phyloP scores from a whole-genome alignment of 2,113 vertebrate species.

The Pan paniscus region DNA sequence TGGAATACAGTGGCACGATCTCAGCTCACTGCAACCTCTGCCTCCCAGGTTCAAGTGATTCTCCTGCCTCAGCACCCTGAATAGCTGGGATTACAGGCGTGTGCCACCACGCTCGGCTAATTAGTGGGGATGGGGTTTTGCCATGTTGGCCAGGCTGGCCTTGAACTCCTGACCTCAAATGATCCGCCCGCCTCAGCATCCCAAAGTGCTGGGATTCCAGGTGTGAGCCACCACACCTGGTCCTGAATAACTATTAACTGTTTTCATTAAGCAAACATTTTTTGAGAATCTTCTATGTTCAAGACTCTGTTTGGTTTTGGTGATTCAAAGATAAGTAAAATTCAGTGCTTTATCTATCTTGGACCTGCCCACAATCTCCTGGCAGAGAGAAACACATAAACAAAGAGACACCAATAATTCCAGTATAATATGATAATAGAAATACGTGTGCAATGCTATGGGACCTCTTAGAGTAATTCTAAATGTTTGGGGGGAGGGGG shows the following conservation, averaged over 20 bases:
- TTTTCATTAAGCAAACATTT: neutral
- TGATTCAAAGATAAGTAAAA: neutral
- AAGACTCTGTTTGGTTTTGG: neutral
- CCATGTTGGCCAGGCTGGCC: too few relatives aligned
- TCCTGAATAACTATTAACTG: neutral
- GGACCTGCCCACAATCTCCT: neutral
- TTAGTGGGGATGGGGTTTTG: accelerated
- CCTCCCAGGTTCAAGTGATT: too few relatives aligned
- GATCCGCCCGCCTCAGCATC: too few relatives aligned
- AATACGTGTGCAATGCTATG: neutral
- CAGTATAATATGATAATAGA: neutral
- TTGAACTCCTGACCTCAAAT: too few relatives aligned
- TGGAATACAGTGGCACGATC: too few relatives aligned
- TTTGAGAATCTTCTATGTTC: neutral
- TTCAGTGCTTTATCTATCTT: neutral
- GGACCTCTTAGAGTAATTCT: neutral
- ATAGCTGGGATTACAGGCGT: too few relatives aligned
- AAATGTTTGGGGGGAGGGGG: neutral
- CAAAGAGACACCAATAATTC: neutral
- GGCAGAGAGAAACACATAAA: neutral
- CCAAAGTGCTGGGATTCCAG: too few relatives aligned
- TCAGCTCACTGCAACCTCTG: too few relatives aligned
- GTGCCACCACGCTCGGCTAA: too few relatives aligned
- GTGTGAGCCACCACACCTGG: too few relatives aligned
- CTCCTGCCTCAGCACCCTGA: too few relatives aligned